Conservation (phyloP, 2,797 vertebrate species). For the Pseudochromis fuscus region DNA sequence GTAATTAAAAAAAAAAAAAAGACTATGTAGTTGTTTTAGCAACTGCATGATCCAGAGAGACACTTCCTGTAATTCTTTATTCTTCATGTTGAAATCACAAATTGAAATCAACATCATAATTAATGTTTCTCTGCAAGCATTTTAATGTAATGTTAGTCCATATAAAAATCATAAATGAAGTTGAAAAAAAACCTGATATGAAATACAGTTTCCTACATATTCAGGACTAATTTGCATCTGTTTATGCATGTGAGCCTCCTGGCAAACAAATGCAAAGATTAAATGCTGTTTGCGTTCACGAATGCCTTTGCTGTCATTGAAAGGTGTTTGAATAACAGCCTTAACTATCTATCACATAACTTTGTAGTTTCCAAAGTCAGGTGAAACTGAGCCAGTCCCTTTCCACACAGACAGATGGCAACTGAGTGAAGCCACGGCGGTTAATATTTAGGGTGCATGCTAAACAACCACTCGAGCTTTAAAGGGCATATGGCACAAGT, state of each 20-base stretch:
- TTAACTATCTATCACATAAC: slow-evolving; percentile 18
- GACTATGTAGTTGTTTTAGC: background rate
- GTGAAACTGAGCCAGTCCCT: slow-evolving; percentile 37
- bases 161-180: background rate
- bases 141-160: background rate
- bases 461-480: slow-evolving; percentile 73
- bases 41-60: background rate
- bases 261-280: background rate
- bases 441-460: slow-evolving; percentile 76
- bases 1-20: no score
- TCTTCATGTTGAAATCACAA: background rate
- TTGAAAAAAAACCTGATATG: background rate
- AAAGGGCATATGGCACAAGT: slow-evolving; percentile 78
- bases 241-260: background rate
- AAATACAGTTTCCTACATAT: background rate
- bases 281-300: background rate
- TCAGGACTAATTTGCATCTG: background rate
- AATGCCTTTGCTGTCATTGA: slow-evolving; percentile 15
- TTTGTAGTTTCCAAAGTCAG: slow-evolving; percentile 66
- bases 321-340: slow-evolving; percentile 10
- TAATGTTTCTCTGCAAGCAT: background rate
- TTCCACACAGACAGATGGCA: slow-evolving; percentile 72
- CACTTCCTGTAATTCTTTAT: background rate
- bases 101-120: background rate
- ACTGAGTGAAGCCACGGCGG: slow-evolving; percentile 59